Conservation (phyloP, 2,888 invertebrate species). For the Cheilosia impressa region DNA sequence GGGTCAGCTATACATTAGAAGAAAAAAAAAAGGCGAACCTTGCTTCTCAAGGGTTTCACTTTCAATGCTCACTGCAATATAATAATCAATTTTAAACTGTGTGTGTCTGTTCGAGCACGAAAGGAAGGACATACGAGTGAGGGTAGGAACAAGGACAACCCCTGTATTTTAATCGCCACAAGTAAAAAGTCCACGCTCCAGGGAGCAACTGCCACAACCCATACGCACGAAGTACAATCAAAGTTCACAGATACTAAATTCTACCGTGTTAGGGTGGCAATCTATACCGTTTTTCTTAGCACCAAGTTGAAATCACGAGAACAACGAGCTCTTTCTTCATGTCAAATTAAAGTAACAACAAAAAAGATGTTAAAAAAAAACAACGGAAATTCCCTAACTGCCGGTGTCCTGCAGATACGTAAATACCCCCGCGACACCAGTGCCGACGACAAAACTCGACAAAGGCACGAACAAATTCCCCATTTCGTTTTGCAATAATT, state of each 20-base stretch:
- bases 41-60: slow-evolving; percentile 57
- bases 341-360: slow-evolving; percentile 66
- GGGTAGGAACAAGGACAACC: slow-evolving; percentile 63
- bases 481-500: slow-evolving; percentile 65
- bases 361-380: slow-evolving; percentile 51
- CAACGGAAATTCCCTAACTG: slow-evolving; percentile 60
- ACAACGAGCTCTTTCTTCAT: slow-evolving; percentile 48
- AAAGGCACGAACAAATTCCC: slow-evolving; percentile 73
- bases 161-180: slow-evolving; percentile 63
- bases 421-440: slow-evolving; percentile 54
- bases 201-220: slow-evolving; percentile 48
- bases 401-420: slow-evolving; percentile 69
- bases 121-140: slow-evolving; percentile 21
- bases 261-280: slow-evolving; percentile 44
- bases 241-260: slow-evolving; percentile 67
- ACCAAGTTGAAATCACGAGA: slow-evolving; percentile 49
- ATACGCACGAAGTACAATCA: slow-evolving; percentile 57
- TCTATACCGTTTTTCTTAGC: slow-evolving; percentile 31
- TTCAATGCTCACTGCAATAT: slow-evolving; percentile 48
- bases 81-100: slow-evolving; percentile 70
- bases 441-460: slow-evolving; percentile 61
- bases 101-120: slow-evolving; percentile 53
- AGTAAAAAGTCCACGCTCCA: slow-evolving; percentile 67
- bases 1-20: slow-evolving; percentile 53
- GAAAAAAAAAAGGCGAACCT: slow-evolving; percentile 37